phyloP scores from a whole-genome alignment of 1,140 invertebrate genomes.

The Drosophila jambulina region DNA sequence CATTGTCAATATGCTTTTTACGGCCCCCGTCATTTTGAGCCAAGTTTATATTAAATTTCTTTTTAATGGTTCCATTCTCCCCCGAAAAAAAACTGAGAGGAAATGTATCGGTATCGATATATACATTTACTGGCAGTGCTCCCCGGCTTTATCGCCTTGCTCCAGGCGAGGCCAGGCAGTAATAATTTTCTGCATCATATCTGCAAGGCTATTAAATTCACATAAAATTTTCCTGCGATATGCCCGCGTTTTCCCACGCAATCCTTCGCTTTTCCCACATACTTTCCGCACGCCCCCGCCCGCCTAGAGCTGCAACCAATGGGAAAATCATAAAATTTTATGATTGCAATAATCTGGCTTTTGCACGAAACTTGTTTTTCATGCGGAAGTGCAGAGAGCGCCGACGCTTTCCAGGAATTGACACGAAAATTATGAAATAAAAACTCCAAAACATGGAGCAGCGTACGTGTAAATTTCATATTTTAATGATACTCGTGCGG shows the following conservation, averaged over 20 bases:
- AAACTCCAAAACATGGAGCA: constrained; percentile 1
- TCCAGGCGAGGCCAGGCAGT: constrained; percentile 24
- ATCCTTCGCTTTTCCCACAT: constrained; percentile 6
- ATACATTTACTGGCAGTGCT: constrained; percentile 12
- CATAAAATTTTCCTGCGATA: constrained; percentile 58
- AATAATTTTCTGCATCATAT: constrained; percentile 77
- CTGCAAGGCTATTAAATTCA: constrained; percentile 78
- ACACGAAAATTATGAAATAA: constrained; percentile 48
- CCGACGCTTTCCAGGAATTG: constrained; percentile 7
- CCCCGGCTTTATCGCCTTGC: constrained; percentile 22
- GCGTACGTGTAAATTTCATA: constrained; percentile 11
- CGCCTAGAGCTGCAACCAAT: constrained; percentile 49
- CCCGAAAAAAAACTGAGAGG: constrained; percentile 5
- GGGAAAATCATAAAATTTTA: constrained; percentile 81
- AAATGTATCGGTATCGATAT: constrained; percentile 14
- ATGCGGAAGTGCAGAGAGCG: constrained; percentile 38
- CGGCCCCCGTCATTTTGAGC: constrained; percentile 39
- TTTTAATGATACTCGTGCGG: constrained; percentile 27
- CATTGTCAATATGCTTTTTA: constrained; percentile 77
- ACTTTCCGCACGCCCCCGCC: constrained; percentile 19
- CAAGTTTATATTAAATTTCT: constrained; percentile 73
- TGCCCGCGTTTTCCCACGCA: constrained; percentile 54
- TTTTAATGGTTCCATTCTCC: constrained; percentile 56
- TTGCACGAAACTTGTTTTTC: constrained; percentile 52
- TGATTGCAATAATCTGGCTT: constrained; percentile 72